A percentile compares a stretch with the other conserved stretches of the same genome.
These are phyloP conservation scores for Bettongia penicillata DNA, from an alignment of 2,113 vertebrate genomes.

Conservation along the genomic window DNA sequence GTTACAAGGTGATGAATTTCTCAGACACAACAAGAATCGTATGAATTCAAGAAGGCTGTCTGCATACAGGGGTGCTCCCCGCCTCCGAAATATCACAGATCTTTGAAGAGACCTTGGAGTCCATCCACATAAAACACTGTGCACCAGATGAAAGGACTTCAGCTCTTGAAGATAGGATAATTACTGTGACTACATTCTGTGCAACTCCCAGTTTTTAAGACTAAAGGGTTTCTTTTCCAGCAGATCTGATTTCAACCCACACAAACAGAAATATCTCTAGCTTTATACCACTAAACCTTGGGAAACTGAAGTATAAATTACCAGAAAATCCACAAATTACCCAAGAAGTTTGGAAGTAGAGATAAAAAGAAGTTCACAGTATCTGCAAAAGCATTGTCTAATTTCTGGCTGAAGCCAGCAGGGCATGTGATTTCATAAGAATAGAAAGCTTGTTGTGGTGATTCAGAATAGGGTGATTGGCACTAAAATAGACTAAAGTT, in stretches of 20 bases:
- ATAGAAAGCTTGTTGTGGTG: conserved; percentile 1
- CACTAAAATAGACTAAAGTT: conserved; percentile 16
- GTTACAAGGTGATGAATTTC: not conserved
- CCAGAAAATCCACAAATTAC: conserved; percentile 33
- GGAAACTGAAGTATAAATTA: conserved; percentile 16
- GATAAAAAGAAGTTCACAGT: conserved; percentile 16
- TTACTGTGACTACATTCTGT: conserved; percentile 2
- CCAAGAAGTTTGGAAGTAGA: conserved; percentile 26
- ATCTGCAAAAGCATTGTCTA: conserved; percentile 27
- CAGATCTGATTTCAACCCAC: not conserved
- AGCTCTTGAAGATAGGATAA: conserved; percentile 1
- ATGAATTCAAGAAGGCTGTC: not conserved
- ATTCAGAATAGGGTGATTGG: not conserved
- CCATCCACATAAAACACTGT: not conserved
- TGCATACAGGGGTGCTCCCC: not conserved
- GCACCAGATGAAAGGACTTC: not conserved
- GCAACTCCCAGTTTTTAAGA: not conserved
- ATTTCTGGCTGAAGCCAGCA: conserved; percentile 32
- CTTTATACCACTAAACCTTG: not conserved
- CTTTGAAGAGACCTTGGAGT: not conserved
- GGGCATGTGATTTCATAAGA: conserved; percentile 2
- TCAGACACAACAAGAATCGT: not conserved
- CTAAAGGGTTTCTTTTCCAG: conserved; percentile 3
- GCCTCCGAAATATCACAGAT: conserved; percentile 15
- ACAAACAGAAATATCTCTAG: not conserved